A percentile compares a stretch with the other conserved stretches of the same genome.
Evolutionary conservation across 1,140 invertebrate species (phyloP).

Genomic region (Drosophila athabasca): DNA sequence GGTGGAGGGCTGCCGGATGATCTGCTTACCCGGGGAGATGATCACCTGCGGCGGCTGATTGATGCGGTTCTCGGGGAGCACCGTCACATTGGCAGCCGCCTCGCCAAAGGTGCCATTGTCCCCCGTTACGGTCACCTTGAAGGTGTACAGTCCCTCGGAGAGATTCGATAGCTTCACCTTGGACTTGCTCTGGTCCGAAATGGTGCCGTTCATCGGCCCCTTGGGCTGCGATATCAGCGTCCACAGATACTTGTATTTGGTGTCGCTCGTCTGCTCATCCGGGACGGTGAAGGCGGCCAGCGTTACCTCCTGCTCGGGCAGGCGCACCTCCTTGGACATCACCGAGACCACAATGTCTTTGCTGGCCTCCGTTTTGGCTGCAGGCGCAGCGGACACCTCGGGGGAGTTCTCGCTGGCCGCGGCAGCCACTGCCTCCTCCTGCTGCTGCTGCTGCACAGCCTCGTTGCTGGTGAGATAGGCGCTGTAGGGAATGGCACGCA

Average conservation of each 20-base stretch:
- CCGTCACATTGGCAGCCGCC: conserved; percentile 95
- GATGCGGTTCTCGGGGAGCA: conserved; percentile 92
- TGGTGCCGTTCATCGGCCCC: conserved; percentile 89
- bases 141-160: conserved; percentile 93
- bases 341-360: conserved; percentile 90
- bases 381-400: conserved; percentile 52
- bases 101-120: conserved; percentile 90
- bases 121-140: conserved; percentile 92
- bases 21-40: conserved; percentile 92
- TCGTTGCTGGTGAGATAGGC: conserved; percentile 45
- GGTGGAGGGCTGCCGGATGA: conserved; percentile 94
- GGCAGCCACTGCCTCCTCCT: conserved; percentile 10
- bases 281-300: conserved; percentile 92
- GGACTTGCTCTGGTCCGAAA: conserved; percentile 93
- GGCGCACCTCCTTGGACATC: conserved; percentile 88
- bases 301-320: conserved; percentile 91
- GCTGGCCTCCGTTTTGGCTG: conserved; percentile 75
- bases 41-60: conserved; percentile 94
- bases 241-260: conserved; percentile 95
- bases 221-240: conserved; percentile 92
- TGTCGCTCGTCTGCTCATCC: conserved; percentile 88
- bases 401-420: conserved; percentile 60
- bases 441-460: conserved; percentile 48
- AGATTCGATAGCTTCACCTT: conserved; percentile 91
- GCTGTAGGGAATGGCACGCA: conserved; percentile 65